Evolutionary conservation across 2,797 vertebrate genomes (phyloP).

Genomic region (Lindbergichthys nudifrons): DNA sequence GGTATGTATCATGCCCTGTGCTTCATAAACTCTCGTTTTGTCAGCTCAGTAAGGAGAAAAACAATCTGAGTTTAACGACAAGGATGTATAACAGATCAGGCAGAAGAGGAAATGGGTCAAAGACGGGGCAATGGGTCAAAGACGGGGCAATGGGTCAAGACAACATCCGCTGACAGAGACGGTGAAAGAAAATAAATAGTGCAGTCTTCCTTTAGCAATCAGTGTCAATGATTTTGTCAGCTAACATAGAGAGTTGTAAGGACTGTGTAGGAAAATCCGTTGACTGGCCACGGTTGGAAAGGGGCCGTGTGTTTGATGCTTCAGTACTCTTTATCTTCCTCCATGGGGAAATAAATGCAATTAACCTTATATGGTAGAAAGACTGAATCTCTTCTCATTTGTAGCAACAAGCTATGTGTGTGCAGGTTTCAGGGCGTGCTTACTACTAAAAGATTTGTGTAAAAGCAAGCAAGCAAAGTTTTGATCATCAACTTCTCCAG

Average conservation of each 20-base stretch:
- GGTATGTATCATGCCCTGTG: slow-evolving; percentile 1
- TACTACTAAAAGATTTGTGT: slow-evolving; percentile 35
- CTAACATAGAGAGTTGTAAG: slow-evolving; percentile 19
- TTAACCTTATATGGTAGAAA: slow-evolving; percentile 35
- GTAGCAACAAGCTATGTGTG: background rate
- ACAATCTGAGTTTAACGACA: slow-evolving; percentile 8
- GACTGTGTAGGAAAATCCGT: slow-evolving; percentile 19
- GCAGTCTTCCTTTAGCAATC: slow-evolving; percentile 5
- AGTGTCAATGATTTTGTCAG: slow-evolving; percentile 11
- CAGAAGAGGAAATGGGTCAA: slow-evolving; percentile 17
- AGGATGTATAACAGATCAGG: slow-evolving; percentile 13
- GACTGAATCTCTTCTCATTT: slow-evolving; percentile 6
- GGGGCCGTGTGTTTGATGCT: slow-evolving; percentile 23
- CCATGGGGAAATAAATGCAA: slow-evolving; percentile 34
- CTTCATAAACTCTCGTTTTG: slow-evolving; percentile 18
- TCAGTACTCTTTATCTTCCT: slow-evolving; percentile 39
- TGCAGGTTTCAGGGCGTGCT: background rate
- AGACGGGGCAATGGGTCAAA: slow-evolving; percentile 10
- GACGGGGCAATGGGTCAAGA: slow-evolving; percentile 10
- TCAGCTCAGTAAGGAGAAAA: slow-evolving; percentile 18
- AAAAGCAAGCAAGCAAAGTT: slow-evolving; percentile 28
- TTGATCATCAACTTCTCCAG: slow-evolving; percentile 20
- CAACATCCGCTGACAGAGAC: background rate
- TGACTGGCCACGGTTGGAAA: background rate
- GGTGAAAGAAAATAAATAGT: slow-evolving; percentile 17